phyloP scores from a whole-genome alignment of 92 coral and sea anemone species.

The Siderastrea radians region DNA sequence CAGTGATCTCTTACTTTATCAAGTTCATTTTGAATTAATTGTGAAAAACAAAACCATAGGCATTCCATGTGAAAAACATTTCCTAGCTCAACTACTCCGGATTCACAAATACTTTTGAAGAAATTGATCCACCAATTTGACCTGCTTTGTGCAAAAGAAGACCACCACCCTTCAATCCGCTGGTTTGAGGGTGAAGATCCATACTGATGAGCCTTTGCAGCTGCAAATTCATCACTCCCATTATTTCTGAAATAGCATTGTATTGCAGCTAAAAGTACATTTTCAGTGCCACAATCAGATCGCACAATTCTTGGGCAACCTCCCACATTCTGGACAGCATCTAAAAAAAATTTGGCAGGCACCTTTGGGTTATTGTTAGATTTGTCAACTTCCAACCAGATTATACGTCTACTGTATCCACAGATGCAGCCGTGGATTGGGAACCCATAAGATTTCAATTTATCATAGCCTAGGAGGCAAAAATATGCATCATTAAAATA shows the following conservation, averaged over 20 bases:
- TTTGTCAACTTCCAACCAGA: slow-evolving; percentile 64
- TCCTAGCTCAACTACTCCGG: slow-evolving; percentile 63
- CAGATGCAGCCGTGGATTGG: slow-evolving; percentile 68
- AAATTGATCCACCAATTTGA: slow-evolving; percentile 71
- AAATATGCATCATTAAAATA: neutral
- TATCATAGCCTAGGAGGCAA: slow-evolving; percentile 64
- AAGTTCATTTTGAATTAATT: slow-evolving; percentile 73
- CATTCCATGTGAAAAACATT: slow-evolving; percentile 52
- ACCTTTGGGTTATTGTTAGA: slow-evolving; percentile 61
- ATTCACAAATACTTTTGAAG: slow-evolving; percentile 50
- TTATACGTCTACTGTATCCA: slow-evolving; percentile 60
- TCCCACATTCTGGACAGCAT: slow-evolving; percentile 48
- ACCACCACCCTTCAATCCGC: slow-evolving; percentile 72
- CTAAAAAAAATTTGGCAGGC: slow-evolving; percentile 53
- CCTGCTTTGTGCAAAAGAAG: slow-evolving; percentile 61
- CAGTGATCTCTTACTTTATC: slow-evolving; percentile 77
- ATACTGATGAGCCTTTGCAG: slow-evolving; percentile 71
- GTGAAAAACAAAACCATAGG: slow-evolving; percentile 52
- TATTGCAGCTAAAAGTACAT: slow-evolving; percentile 68
- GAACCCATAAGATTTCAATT: slow-evolving; percentile 54
- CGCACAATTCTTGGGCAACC: slow-evolving; percentile 66
- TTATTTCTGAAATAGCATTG: slow-evolving; percentile 46
- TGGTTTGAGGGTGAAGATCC: slow-evolving; percentile 72
- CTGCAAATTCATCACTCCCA: slow-evolving; percentile 60
- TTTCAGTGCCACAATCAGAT: slow-evolving; percentile 73